phyloP scores from a whole-genome alignment of 2,113 vertebrate genomes.

The Haemorhous mexicanus region DNA sequence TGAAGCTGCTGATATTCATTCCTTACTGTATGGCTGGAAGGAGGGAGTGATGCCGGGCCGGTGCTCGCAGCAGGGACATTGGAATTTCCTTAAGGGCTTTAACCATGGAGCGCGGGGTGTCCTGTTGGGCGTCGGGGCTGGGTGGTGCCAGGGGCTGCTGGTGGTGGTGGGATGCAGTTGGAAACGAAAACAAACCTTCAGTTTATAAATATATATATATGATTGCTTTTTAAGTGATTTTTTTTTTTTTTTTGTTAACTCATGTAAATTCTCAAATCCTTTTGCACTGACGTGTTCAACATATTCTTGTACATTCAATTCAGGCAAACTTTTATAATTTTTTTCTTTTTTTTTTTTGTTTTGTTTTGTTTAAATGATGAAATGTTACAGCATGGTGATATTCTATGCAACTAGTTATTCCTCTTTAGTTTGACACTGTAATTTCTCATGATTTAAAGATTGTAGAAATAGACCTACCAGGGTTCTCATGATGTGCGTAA shows the following conservation, averaged over 20 bases:
- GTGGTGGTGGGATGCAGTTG: constrained; percentile 63
- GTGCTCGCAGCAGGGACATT: constrained; percentile 40
- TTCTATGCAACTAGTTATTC: constrained; percentile 96
- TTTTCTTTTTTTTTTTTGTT: constrained; percentile 44
- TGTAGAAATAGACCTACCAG: constrained; percentile 83
- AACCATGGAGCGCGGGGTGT: constrained; percentile 27
- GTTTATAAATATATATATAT: constrained; percentile 71
- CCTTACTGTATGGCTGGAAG: constrained; percentile 73
- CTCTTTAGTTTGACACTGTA: constrained; percentile 84
- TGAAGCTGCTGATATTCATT: constrained; percentile 79
- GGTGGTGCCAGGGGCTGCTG: constrained; percentile 3
- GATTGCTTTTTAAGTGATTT: constrained; percentile 83
- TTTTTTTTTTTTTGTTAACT: constrained; percentile 71
- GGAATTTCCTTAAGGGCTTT: constrained; percentile 76
- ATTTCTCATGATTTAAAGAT: constrained; percentile 79
- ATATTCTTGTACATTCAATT: constrained; percentile 81
- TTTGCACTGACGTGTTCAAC: constrained; percentile 96
- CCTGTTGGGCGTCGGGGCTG: neutral
- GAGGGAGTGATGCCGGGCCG: constrained; percentile 46
- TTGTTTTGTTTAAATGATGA: constrained; percentile 65
- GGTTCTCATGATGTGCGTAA: constrained; percentile 82
- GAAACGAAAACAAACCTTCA: constrained; percentile 44
- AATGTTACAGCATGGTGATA: constrained; percentile 93
- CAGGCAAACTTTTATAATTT: constrained; percentile 86
- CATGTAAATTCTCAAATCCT: constrained; percentile 86